phyloP scores from a whole-genome alignment of 92 coral and sea anemone genomes.

The Heteractis magnifica region DNA sequence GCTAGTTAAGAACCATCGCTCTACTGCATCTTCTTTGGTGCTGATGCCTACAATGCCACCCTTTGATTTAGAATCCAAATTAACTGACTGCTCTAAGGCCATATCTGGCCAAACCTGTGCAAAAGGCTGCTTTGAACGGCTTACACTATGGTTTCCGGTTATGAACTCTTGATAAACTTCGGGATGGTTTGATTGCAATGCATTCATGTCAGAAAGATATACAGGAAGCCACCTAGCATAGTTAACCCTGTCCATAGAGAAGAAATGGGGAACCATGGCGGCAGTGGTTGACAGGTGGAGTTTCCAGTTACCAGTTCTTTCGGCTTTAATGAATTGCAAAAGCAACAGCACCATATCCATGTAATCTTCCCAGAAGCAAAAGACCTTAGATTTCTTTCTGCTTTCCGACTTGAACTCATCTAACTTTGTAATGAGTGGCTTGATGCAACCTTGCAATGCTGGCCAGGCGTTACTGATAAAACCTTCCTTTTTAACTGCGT shows the following conservation, averaged over 20 bases:
- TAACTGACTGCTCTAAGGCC: too few species aligned
- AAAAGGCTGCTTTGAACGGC: slow-evolving; percentile 50
- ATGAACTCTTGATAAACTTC: slow-evolving; percentile 27
- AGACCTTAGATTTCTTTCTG: slow-evolving; percentile 24
- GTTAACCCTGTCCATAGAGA: slow-evolving; percentile 47
- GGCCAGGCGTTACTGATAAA: slow-evolving; percentile 27
- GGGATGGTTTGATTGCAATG: slow-evolving; percentile 22
- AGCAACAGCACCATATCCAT: slow-evolving; percentile 21
- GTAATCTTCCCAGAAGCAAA: slow-evolving; percentile 41
- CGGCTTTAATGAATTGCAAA: slow-evolving; percentile 50
- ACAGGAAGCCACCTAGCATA: slow-evolving; percentile 43
- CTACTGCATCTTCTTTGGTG: slow-evolving; percentile 39
- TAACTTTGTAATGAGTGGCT: slow-evolving; percentile 19
- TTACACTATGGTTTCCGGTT: slow-evolving; percentile 29
- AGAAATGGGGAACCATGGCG: slow-evolving; percentile 56
- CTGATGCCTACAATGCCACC: slow-evolving; percentile 29
- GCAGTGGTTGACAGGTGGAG: slow-evolving; percentile 54
- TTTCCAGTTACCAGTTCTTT: slow-evolving; percentile 56
- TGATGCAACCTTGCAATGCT: slow-evolving; percentile 13
- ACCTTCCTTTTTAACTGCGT: slow-evolving; percentile 19
- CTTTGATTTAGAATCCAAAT: background rate
- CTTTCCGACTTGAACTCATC: slow-evolving; percentile 27
- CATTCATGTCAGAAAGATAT: slow-evolving; percentile 46
- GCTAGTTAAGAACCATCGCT: slow-evolving; percentile 40
- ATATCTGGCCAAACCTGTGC: slow-evolving; percentile 17